Evolutionary conservation across 2,113 vertebrate genomes (phyloP).

Genomic region (Platichthys stellatus): DNA sequence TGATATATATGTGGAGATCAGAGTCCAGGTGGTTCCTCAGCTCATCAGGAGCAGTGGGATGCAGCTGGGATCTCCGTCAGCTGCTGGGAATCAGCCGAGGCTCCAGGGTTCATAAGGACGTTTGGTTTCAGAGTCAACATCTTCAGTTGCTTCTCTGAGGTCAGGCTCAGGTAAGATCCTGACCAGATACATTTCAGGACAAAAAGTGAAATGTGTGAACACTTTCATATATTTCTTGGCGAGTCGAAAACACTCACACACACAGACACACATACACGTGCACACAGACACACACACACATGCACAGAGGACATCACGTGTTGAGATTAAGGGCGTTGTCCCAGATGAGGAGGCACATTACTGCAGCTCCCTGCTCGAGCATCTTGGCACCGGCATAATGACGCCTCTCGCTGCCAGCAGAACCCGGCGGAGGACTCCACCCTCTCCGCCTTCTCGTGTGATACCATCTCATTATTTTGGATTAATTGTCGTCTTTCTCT

Average conservation of each 20-base stretch:
- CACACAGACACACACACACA: background rate
- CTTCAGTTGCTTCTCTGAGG: no score
- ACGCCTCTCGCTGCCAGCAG: constrained; percentile 62
- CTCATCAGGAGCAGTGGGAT: no score
- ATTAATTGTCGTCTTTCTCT: constrained; percentile 22
- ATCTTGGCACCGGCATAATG: constrained; percentile 65
- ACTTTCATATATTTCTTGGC: no score
- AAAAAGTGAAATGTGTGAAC: no score
- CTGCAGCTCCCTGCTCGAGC: constrained; percentile 44
- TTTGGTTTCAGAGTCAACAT: no score
- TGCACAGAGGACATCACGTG: background rate
- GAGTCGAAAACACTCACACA: background rate
- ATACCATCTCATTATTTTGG: background rate
- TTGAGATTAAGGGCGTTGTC: constrained; percentile 53
- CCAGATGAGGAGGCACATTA: constrained; percentile 43
- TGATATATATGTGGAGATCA: no score
- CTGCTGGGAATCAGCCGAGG: no score
- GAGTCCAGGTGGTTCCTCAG: no score
- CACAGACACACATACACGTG: background rate
- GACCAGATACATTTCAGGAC: no score
- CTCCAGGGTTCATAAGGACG: no score
- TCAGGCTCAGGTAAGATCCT: no score
- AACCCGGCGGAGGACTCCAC: constrained; percentile 51
- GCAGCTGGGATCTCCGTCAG: no score
- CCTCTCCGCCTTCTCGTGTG: constrained; percentile 37